Percentiles rank a stretch among this genome's conserved stretches.
Evolutionary conservation across 2,888 invertebrate genomes (phyloP).

Genomic region (Sphaerophoria taeniata): DNA sequence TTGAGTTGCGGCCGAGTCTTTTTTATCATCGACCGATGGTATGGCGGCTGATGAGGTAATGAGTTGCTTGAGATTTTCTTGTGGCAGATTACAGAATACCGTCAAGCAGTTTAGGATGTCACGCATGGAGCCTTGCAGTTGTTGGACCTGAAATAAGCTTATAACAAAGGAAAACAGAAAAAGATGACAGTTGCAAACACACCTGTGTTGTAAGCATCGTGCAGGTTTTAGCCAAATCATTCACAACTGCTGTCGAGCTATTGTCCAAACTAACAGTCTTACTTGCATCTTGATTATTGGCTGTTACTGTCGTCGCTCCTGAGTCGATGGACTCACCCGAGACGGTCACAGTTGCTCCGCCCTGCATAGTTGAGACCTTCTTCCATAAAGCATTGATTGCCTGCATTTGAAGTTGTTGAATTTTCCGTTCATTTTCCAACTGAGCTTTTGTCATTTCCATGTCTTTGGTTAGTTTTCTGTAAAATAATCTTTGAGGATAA

Average conservation of each 20-base stretch:
- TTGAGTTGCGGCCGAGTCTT: constrained; percentile 85
- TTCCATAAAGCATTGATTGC: constrained; percentile 96
- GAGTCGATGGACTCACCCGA: constrained; percentile 41
- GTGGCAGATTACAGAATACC: constrained; percentile 83
- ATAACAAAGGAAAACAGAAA: no score
- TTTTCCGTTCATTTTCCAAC: constrained; percentile 91
- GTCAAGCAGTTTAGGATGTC: constrained; percentile 90
- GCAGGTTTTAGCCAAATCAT: constrained; percentile 90
- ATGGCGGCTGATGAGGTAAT: constrained; percentile 78
- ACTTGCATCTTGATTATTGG: constrained; percentile 77
- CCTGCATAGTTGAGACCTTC: constrained; percentile 89
- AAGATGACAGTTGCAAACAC: no score
- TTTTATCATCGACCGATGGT: constrained; percentile 78
- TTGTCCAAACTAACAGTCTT: constrained; percentile 82
- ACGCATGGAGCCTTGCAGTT: constrained; percentile 90
- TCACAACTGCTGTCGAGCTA: constrained; percentile 85
- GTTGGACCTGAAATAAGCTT: constrained; percentile 87
- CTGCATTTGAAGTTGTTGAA: constrained; percentile 94
- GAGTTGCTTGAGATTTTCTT: constrained; percentile 80
- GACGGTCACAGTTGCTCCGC: constrained; percentile 50
- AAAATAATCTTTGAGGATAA: constrained; percentile 67
- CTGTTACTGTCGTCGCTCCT: constrained; percentile 79
- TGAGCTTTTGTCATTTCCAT: constrained; percentile 94
- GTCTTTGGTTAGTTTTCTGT: constrained; percentile 90
- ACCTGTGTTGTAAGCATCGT: constrained; percentile 89